Conservation (phyloP, 2,797 vertebrate species). For the Amblyraja radiata region DNA sequence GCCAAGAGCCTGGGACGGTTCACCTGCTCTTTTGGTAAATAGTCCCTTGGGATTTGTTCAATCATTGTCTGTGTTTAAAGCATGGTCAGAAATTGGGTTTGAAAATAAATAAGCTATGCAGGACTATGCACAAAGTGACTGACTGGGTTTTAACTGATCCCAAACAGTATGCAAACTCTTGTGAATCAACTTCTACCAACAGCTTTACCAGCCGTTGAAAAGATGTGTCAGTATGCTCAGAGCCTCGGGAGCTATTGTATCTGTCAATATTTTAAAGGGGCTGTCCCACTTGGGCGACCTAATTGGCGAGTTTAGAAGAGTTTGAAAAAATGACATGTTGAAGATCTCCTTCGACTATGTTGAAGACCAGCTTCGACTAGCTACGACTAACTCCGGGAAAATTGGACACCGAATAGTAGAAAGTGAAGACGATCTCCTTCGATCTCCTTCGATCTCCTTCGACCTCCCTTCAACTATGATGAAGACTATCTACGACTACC, state of each 20-base stretch:
- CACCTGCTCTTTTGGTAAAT: background rate
- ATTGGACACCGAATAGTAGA: too few species aligned
- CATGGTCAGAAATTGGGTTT: background rate
- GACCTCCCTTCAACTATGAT: too few species aligned
- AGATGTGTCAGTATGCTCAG: background rate
- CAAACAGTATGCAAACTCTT: background rate
- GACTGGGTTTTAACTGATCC: background rate
- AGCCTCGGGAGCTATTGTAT: background rate
- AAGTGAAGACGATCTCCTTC: too few species aligned
- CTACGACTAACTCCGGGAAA: too few species aligned
- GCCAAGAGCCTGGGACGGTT: background rate
- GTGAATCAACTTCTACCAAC: background rate
- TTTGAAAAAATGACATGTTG: too few species aligned
- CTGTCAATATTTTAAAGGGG: background rate
- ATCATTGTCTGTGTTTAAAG: background rate
- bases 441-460: too few species aligned
- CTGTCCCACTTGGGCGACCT: too few species aligned
- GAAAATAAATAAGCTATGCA: background rate
- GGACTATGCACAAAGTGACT: background rate
- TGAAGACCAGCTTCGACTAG: too few species aligned
- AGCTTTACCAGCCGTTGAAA: background rate
- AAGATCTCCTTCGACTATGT: too few species aligned
- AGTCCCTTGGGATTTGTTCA: background rate
- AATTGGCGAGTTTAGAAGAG: too few species aligned
- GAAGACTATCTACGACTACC: too few species aligned